These are phyloP conservation scores for Oscheius sp. DNA, from an alignment of 2,888 invertebrate species.

Conservation along the genomic window DNA sequence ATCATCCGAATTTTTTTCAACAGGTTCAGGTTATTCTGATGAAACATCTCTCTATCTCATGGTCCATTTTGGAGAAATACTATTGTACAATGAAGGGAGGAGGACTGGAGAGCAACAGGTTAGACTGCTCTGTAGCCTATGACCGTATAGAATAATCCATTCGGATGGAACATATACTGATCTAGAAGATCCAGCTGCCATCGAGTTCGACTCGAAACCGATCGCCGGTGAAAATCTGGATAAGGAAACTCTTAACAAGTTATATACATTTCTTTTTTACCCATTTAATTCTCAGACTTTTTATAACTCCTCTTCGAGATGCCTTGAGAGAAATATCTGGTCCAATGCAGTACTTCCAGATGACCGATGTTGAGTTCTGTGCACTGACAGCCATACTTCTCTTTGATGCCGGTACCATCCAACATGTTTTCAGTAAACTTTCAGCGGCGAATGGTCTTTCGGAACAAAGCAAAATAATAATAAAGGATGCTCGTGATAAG, in stretches of 20 bases:
- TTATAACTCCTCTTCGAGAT: constrained; percentile 48
- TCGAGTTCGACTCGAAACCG: constrained; percentile 33
- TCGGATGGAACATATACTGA: constrained; percentile 48
- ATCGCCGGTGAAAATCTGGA: constrained; percentile 33
- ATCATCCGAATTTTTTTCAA: not conserved
- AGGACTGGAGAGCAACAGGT: constrained; percentile 46
- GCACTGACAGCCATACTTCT: constrained; percentile 55
- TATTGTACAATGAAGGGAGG: constrained; percentile 53
- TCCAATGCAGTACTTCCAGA: constrained; percentile 51
- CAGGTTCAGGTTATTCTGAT: constrained; percentile 50
- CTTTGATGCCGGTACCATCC: constrained; percentile 62
- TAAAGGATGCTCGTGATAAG: constrained; percentile 41
- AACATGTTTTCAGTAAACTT: constrained; percentile 12
- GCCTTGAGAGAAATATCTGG: constrained; percentile 51
- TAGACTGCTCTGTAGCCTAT: not conserved
- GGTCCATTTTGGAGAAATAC: constrained; percentile 60
- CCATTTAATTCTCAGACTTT: constrained; percentile 19
- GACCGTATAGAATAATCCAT: constrained; percentile 34
- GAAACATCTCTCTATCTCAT: constrained; percentile 47
- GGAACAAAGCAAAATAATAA: constrained; percentile 33
- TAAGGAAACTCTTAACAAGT: constrained; percentile 41
- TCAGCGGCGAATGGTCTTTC: constrained; percentile 36
- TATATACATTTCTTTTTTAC: not conserved
- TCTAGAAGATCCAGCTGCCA: constrained; percentile 38
- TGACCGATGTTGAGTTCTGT: constrained; percentile 61